These are phyloP conservation scores for Spheniscus humboldti DNA, from an alignment of 2,797 vertebrate species.

Conservation along the genomic window DNA sequence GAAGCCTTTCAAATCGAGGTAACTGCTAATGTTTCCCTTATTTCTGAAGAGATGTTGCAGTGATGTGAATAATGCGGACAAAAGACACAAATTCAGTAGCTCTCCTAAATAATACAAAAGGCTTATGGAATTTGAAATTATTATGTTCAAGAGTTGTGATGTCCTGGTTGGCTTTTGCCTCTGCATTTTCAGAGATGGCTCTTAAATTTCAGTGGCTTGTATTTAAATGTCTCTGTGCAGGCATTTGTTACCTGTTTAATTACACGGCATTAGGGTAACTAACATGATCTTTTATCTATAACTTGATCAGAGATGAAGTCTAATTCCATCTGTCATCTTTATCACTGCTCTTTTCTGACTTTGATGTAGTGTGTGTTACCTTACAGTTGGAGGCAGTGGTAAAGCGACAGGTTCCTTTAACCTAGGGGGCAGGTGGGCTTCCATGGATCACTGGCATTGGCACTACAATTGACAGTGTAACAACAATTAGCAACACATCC, in stretches of 20 bases:
- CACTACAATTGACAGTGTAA: neutral
- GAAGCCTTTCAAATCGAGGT: neutral
- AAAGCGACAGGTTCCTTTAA: neutral
- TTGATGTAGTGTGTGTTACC: neutral
- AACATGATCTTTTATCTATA: neutral
- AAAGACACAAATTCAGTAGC: neutral
- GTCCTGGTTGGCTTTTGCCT: neutral
- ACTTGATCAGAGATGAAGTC: neutral
- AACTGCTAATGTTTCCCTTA: neutral
- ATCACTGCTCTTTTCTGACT: neutral
- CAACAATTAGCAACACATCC: neutral
- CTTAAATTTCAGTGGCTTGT: neutral
- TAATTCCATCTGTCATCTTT: neutral
- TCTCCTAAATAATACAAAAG: neutral
- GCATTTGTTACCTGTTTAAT: neutral
- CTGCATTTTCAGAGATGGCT: neutral
- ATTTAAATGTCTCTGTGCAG: neutral
- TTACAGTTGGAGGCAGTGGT: neutral
- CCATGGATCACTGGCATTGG: neutral
- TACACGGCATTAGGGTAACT: neutral
- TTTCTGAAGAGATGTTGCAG: neutral
- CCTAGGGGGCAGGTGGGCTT: neutral
- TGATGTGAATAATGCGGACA: neutral
- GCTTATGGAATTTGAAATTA: neutral
- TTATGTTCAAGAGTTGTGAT: neutral